Percentiles rank a stretch among this genome's conserved stretches.
phyloP scores from a whole-genome alignment of 2,113 vertebrate genomes.

The Paradoxurus hermaphroditus region DNA sequence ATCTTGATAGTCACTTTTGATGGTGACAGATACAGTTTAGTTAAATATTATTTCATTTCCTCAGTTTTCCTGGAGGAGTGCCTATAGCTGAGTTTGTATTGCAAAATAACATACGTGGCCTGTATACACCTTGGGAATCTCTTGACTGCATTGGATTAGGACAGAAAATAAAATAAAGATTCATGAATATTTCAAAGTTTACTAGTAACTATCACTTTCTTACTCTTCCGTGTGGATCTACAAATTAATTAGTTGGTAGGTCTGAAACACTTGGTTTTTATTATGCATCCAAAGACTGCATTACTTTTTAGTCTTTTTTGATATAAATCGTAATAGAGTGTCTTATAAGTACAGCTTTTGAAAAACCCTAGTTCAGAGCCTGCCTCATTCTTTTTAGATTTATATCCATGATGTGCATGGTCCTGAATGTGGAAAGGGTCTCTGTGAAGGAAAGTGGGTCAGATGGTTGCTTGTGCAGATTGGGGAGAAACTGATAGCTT shows the following conservation, averaged over 20 bases:
- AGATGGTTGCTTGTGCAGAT: slow-evolving; percentile 67
- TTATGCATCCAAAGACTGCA: slow-evolving; percentile 75
- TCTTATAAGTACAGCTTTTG: slow-evolving; percentile 47
- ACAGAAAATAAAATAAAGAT: slow-evolving; percentile 67
- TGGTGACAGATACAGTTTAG: slow-evolving; percentile 44
- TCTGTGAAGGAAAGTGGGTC: slow-evolving; percentile 78
- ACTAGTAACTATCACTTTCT: slow-evolving; percentile 49
- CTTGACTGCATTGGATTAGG: slow-evolving; percentile 48
- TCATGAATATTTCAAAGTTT: slow-evolving; percentile 73
- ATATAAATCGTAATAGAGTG: slow-evolving; percentile 70
- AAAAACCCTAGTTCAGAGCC: slow-evolving; percentile 68
- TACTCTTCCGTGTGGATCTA: slow-evolving; percentile 57
- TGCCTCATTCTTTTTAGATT: slow-evolving; percentile 76
- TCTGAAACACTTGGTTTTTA: slow-evolving; percentile 76
- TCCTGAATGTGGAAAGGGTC: slow-evolving; percentile 73
- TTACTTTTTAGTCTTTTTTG: slow-evolving; percentile 77
- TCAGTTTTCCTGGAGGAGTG: slow-evolving; percentile 55
- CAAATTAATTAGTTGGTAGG: slow-evolving; percentile 76
- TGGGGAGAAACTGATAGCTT: slow-evolving; percentile 16
- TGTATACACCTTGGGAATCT: slow-evolving; percentile 57
- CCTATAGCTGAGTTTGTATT: slow-evolving; percentile 47
- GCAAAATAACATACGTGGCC: slow-evolving; percentile 60
- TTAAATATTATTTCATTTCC: slow-evolving; percentile 63
- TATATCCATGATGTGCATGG: slow-evolving; percentile 65
- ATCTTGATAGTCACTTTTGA: slow-evolving; percentile 44